Conservation (phyloP, 2,797 vertebrate species). For the Pyrrhura leucotis region DNA sequence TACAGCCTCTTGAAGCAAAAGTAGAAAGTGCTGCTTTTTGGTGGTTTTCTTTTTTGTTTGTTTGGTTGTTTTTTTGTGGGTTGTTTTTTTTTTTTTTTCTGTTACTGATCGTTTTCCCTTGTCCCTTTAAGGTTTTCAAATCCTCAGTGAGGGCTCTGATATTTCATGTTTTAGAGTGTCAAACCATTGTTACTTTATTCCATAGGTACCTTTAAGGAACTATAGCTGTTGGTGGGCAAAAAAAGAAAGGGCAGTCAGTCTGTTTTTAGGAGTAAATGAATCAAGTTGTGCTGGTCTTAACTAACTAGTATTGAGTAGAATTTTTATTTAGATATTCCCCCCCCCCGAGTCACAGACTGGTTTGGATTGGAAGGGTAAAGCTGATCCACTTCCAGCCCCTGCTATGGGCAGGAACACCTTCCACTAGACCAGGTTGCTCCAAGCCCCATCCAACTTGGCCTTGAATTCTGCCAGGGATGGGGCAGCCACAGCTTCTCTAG, state of each 20-base stretch:
- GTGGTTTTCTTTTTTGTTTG: neutral
- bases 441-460: neutral
- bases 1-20: neutral
- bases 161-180: neutral
- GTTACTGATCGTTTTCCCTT: neutral
- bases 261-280: neutral
- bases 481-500: neutral
- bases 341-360: fast-evolving
- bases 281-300: neutral
- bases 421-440: neutral
- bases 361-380: neutral
- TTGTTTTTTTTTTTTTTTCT: neutral
- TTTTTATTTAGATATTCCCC: fast-evolving
- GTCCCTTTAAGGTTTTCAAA: neutral
- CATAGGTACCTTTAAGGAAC: neutral
- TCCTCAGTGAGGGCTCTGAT: neutral
- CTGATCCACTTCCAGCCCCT: neutral
- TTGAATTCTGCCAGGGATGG: neutral
- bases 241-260: neutral
- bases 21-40: neutral
- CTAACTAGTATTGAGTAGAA: neutral
- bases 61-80: no score
- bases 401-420: neutral
- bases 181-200: neutral
- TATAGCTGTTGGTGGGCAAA: neutral